Percentiles rank a stretch among this genome's conserved stretches.
Evolutionary conservation across 2,113 vertebrate genomes (phyloP).

Genomic region (Anoplopoma fimbria): DNA sequence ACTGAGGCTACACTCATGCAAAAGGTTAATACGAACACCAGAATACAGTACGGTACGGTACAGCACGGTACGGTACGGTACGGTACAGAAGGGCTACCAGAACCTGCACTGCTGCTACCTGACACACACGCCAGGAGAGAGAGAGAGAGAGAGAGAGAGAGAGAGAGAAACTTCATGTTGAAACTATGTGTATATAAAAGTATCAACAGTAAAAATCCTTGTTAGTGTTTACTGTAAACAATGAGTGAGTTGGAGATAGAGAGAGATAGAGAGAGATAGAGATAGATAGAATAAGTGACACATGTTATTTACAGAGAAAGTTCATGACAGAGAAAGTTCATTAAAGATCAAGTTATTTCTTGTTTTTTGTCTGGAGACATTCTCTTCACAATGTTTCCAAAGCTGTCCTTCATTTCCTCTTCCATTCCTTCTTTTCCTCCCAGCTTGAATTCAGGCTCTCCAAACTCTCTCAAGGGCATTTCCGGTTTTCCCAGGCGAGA

Average conservation of each 20-base stretch:
- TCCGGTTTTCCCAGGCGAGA: constrained; percentile 20
- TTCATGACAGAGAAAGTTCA: constrained; percentile 53
- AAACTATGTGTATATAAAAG: constrained; percentile 92
- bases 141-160: constrained; percentile 70
- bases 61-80: constrained; percentile 68
- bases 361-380: constrained; percentile 64
- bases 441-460: background rate
- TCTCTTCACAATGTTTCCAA: constrained; percentile 52
- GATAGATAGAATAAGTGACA: constrained; percentile 72
- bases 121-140: constrained; percentile 82
- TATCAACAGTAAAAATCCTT: constrained; percentile 94
- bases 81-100: constrained; percentile 79
- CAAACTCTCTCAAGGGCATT: background rate
- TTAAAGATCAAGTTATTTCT: constrained; percentile 67
- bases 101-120: constrained; percentile 87
- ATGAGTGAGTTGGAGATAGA: constrained; percentile 73
- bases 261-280: constrained; percentile 69
- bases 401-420: constrained; percentile 19
- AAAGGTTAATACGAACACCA: constrained; percentile 76
- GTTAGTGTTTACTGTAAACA: constrained; percentile 98
- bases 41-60: constrained; percentile 73
- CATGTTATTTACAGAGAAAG: constrained; percentile 83
- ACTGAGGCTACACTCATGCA: constrained; percentile 82
- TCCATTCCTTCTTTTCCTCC: background rate
- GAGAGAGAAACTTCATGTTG: constrained; percentile 83